Base-by-base conservation (phyloP, 2,797 vertebrate genomes). In the Epinephelus coioides region DNA sequence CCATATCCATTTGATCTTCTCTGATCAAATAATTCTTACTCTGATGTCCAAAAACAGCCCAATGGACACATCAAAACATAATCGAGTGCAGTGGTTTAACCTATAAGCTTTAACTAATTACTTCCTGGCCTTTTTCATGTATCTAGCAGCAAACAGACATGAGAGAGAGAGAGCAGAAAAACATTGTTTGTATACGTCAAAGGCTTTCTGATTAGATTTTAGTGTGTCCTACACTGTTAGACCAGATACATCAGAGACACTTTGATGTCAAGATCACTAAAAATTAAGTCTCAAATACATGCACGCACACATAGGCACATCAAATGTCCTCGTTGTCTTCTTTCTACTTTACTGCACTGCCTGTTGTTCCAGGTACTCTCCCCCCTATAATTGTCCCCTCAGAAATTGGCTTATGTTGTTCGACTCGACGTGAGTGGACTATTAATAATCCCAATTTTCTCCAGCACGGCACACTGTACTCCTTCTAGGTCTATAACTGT, bases 211-310 rank as follows among this genome's bases (percentile, higher is more conserved):
- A 81, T 76, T 50, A 55, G 61, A 85, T 69, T 79, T 47, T 11
- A 54, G 23, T 64, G 21, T 64, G 67, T 63, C 71, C 51, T 72
- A 69, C 61, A 69, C 55, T 51, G 53, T 69, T 25, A 80, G 12
- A 79, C 47, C 54, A 64, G 34, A 75, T 59, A 69, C 72, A 84
- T 63, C 21, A 79, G 34, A 71, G 67, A 71, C 21, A 63, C 85
- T 87, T 83, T 90, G 85, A 89, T 81, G 73, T 78, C 30, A 72
- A 75, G 46, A 83, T 74, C 15, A 77, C 21, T 12, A 18, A 72
- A 51, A 75, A 80, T 69, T 3, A 68, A 69, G 44, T 46, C 6
- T 55, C 17, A 49, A 55, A 30, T 27, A 56, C 62, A 69, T 6
- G 11, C 50, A 50, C 2, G 9, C 19, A 82, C 21, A 71, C 18